Evolutionary conservation across 2,797 vertebrate species (phyloP).

Genomic region (Oreonectes daqikongensis): DNA sequence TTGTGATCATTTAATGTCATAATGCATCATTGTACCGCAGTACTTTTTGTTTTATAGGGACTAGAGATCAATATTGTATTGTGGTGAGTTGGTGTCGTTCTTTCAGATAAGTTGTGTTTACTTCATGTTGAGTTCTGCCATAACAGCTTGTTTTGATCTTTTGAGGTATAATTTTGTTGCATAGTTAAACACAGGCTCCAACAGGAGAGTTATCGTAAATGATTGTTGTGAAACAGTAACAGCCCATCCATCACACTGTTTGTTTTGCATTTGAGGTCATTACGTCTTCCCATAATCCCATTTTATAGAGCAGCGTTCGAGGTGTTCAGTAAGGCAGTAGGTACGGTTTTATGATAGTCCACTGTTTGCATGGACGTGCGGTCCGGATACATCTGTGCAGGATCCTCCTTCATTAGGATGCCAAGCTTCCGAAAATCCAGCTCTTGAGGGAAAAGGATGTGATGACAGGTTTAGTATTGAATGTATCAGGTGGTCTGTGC

Average conservation of each 20-base stretch:
- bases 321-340: background rate
- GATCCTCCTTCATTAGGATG: constrained; percentile 44
- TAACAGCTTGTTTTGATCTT: constrained; percentile 9
- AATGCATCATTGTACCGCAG: background rate
- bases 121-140: background rate
- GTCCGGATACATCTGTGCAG: constrained; percentile 57
- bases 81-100: background rate
- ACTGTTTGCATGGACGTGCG: constrained; percentile 44
- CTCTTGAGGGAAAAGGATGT: constrained; percentile 36
- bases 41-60: too few relatives aligned
- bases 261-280: background rate
- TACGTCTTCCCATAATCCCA: background rate
- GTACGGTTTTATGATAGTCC: constrained; percentile 37
- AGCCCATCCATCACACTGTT: constrained; percentile 3
- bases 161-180: background rate
- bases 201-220: background rate
- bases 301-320: background rate
- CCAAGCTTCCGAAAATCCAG: constrained; percentile 20
- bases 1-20: too few relatives aligned
- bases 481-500: constrained; percentile 28
- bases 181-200: background rate
- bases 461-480: constrained; percentile 32
- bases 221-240: background rate
- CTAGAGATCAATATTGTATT: background rate
- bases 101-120: background rate